phyloP scores from a whole-genome alignment of 2,113 vertebrate species.

The Catharus fuscescens region DNA sequence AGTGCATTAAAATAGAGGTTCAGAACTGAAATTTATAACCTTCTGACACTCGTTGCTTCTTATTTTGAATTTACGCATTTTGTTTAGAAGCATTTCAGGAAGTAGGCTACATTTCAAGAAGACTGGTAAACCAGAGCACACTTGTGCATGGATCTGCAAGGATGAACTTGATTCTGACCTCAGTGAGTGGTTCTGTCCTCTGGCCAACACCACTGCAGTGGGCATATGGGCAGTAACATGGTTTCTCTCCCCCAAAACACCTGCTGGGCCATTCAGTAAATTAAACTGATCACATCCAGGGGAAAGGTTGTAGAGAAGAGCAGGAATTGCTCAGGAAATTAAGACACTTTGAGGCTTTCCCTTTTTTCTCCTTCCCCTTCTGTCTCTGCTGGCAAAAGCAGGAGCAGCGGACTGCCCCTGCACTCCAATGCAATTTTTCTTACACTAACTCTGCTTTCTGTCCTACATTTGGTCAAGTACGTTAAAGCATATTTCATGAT shows the following conservation, averaged over 20 bases:
- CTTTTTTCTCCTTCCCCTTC: neutral
- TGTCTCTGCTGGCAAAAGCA: neutral
- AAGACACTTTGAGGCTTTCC: neutral
- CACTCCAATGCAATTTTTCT: neutral
- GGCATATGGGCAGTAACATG: neutral
- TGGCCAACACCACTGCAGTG: fast-evolving
- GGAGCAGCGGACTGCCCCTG: neutral
- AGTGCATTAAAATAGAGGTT: neutral
- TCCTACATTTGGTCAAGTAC: neutral
- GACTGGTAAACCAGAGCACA: neutral
- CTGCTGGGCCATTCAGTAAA: neutral
- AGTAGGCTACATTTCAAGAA: neutral
- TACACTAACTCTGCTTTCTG: neutral
- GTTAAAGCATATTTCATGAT: neutral
- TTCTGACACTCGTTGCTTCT: neutral
- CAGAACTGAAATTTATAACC: neutral
- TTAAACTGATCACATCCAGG: fast-evolving
- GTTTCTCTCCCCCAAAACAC: neutral
- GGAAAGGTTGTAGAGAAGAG: neutral
- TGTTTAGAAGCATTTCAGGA: neutral
- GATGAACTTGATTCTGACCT: neutral
- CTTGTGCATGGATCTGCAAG: neutral
- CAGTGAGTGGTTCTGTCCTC: neutral
- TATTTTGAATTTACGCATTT: neutral
- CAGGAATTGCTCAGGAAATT: neutral